Evolutionary conservation across 2,113 vertebrate species (phyloP).

Genomic region (Solea solea): DNA sequence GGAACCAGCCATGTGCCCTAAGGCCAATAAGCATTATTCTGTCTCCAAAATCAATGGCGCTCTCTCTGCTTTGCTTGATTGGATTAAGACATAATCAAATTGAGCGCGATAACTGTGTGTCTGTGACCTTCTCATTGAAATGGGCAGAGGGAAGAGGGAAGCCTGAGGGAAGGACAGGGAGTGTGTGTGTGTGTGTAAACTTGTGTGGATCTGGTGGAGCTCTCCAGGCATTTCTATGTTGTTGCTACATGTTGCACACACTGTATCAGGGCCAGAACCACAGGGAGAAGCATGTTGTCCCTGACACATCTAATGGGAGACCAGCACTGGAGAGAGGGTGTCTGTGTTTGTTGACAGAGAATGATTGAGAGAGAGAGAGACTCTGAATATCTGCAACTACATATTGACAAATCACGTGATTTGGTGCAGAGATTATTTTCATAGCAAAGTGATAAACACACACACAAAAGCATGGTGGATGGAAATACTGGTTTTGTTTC

Average conservation of each 20-base stretch:
- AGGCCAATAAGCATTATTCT: constrained; percentile 73
- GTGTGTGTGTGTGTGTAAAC: neutral
- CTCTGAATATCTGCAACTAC: neutral
- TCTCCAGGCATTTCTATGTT: constrained; percentile 12
- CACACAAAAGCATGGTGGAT: too few species aligned
- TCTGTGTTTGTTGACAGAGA: neutral
- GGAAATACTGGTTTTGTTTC: too few species aligned
- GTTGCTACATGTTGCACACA: constrained; percentile 27
- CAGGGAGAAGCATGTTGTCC: constrained; percentile 4
- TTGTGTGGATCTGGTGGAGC: neutral
- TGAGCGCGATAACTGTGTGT: constrained; percentile 69
- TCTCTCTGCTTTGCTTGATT: constrained; percentile 78
- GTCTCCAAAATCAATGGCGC: constrained; percentile 74
- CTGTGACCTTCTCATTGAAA: constrained; percentile 74
- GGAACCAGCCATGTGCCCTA: constrained; percentile 59
- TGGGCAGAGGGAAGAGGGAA: constrained; percentile 24
- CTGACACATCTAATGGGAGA: constrained; percentile 11
- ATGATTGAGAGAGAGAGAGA: neutral
- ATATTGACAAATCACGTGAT: neutral
- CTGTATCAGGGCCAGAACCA: neutral
- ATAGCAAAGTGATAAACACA: neutral
- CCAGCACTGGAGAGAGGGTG: neutral
- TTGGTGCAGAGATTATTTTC: neutral
- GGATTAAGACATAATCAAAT: constrained; percentile 83
- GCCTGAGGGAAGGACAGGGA: constrained; percentile 34